Base-by-base conservation (phyloP, 2,113 vertebrate genomes). In the Carassius auratus region DNA sequence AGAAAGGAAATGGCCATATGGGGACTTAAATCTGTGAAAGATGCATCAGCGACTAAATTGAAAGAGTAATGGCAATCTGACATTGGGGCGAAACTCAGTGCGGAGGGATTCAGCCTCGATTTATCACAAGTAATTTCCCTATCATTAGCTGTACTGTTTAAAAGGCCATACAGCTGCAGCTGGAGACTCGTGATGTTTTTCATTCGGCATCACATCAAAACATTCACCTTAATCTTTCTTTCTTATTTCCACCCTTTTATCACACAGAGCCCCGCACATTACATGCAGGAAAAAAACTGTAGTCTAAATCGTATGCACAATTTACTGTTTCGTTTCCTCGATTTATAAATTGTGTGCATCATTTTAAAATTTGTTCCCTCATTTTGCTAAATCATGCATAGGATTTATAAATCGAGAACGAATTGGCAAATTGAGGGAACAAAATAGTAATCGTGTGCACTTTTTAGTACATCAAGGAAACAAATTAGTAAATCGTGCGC, bases 91-190 rank as follows among this genome's bases (percentile, higher is more conserved):
- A 90, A 81, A 3, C 84, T 85, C 89, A 89, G 84, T 64, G 84
- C 81, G n/a, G 84, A 79, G 75, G 78, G 77, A 86, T 74, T 95
- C 94, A 92, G 85, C 89, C 90, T 92, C 87, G 87, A 93, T 94
- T 91, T 90, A 93, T 94, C 94, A 93, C 86, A 75, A 87, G 88
- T 90, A 93, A 95, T 95, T 93, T 89, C 42, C 85, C 85, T 50
- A 81, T 89, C 84, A 88, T 94, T 94, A 93, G 84, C 74, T 77
- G 79, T 19, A 62, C 87, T 88, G 87, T 90, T 90, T 73, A 88
- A 88, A 87, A 91, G 75, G 81, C 71, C 68, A 86, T n/a, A 17
- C 77, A 87, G 86, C 84, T 74, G 85, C 69, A 83, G 76, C 59
- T 76, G 74, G 71, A 61, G 42, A 57, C 42, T 26, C 38, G 10